Evolutionary conservation across 2,797 vertebrate genomes (phyloP).

Genomic region (Falco biarmicus): DNA sequence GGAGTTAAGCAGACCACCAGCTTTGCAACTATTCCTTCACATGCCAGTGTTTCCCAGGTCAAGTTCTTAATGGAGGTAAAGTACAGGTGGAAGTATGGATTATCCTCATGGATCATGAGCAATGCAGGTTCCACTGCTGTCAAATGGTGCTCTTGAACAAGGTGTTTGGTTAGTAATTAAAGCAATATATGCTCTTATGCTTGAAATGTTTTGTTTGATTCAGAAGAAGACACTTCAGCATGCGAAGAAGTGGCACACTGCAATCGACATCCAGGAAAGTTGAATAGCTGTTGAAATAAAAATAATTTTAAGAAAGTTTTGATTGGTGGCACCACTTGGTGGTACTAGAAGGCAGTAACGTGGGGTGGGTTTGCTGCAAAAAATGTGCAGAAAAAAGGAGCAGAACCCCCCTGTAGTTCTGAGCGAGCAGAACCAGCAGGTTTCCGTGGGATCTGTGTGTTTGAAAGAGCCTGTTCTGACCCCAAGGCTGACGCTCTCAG

Average conservation of each 20-base stretch:
- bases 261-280: neutral
- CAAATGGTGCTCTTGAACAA: neutral
- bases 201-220: neutral
- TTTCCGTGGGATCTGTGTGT: no score
- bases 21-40: neutral
- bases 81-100: rapidly evolving
- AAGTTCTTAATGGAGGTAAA: neutral
- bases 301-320: neutral
- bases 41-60: neutral
- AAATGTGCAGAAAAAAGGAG: neutral
- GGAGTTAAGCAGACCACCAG: neutral
- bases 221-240: neutral
- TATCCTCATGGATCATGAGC: neutral
- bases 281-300: neutral
- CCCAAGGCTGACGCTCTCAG: no score
- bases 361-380: neutral
- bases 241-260: neutral
- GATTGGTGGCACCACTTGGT: neutral
- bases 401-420: neutral
- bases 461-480: neutral
- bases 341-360: neutral
- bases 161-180: neutral
- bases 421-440: no score
- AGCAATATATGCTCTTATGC: no score
- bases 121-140: neutral